Evolutionary conservation across 2,113 vertebrate species (phyloP).

Genomic region (Phylloscopus whistleri): DNA sequence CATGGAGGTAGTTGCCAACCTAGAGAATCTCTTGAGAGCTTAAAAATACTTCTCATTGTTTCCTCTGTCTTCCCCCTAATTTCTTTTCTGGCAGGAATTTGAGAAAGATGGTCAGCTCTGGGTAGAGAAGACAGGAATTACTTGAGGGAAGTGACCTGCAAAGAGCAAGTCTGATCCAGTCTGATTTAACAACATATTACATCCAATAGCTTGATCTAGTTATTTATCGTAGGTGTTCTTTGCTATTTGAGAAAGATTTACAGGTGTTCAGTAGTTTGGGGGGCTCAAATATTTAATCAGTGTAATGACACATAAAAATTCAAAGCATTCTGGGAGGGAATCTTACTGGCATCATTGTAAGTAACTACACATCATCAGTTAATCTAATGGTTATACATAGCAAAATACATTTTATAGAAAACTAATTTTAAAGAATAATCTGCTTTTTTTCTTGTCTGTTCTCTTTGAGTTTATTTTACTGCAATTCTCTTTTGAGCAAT

Average conservation of each 20-base stretch:
- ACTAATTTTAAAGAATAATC: not conserved
- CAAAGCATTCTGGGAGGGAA: not conserved
- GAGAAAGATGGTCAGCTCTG: not conserved
- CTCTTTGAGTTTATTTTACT: not conserved
- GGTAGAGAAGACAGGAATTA: not conserved
- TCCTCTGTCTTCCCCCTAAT: not conserved
- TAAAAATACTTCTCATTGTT: not conserved
- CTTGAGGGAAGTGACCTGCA: not conserved
- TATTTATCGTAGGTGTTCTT: not conserved
- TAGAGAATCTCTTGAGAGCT: not conserved
- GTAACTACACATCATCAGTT: not conserved
- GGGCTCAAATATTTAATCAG: not conserved
- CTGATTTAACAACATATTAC: not conserved
- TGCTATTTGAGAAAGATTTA: not conserved
- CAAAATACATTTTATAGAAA: not conserved
- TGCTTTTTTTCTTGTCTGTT: not conserved
- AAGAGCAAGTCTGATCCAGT: not conserved
- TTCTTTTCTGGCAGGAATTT: not conserved
- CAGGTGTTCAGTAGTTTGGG: not conserved
- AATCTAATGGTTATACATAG: not conserved
- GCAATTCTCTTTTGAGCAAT: not conserved
- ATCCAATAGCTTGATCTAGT: not conserved
- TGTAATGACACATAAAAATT: not conserved
- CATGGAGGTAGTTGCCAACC: not conserved
- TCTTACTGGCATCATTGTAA: not conserved